A percentile compares a stretch with the other conserved stretches of the same genome.
phyloP scores from a whole-genome alignment of 2,797 vertebrate species.

The Lateolabrax maculatus region DNA sequence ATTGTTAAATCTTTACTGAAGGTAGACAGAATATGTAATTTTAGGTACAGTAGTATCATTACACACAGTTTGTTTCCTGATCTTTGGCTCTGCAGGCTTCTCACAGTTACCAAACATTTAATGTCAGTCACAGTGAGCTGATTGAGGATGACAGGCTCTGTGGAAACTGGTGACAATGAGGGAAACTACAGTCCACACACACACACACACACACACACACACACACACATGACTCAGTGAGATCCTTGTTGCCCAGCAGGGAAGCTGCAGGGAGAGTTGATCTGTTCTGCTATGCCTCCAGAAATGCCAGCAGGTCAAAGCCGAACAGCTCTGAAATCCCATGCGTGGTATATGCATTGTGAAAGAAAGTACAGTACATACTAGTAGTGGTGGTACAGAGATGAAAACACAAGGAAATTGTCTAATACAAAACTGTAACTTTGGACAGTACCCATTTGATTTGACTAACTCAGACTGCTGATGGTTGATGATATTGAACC shows the following conservation, averaged over 20 bases:
- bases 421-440: neutral
- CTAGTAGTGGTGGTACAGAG: slow-evolving; percentile 1
- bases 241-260: slow-evolving; percentile 70
- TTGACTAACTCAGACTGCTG: neutral
- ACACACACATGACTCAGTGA: slow-evolving; percentile 70
- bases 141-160: slow-evolving; percentile 60
- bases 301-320: slow-evolving; percentile 74
- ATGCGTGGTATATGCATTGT: slow-evolving; percentile 11
- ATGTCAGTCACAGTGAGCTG: slow-evolving; percentile 46
- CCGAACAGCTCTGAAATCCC: slow-evolving; percentile 43
- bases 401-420: neutral
- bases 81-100: slow-evolving; percentile 20
- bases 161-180: slow-evolving; percentile 60
- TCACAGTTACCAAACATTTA: slow-evolving; percentile 25
- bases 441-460: neutral
- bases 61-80: slow-evolving; percentile 22
- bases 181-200: slow-evolving; percentile 48
- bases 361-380: slow-evolving; percentile 1
- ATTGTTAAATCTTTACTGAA: neutral
- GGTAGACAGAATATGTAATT: neutral
- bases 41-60: neutral
- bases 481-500: neutral
- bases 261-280: slow-evolving; percentile 54
- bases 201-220: slow-evolving; percentile 49
- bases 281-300: slow-evolving; percentile 65